Conservation (phyloP, 2,797 vertebrate species). For the Spinus olivaceus region DNA sequence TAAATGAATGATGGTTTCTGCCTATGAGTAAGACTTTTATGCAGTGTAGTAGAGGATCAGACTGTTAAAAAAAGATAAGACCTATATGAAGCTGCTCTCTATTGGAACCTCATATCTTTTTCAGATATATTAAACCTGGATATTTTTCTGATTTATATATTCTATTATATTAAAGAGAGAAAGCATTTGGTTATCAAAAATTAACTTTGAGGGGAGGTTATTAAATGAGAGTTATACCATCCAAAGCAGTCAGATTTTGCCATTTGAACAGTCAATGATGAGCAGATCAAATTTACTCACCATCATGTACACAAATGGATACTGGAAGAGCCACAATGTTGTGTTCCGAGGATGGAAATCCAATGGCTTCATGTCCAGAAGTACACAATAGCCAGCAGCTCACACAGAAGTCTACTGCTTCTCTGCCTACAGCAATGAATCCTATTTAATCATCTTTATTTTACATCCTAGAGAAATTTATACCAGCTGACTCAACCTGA, state of each 20-base stretch:
- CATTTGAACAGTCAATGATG: not conserved
- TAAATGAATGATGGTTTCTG: not conserved
- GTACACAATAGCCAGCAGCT: not conserved
- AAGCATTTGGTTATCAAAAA: not conserved
- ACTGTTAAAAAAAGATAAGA: not conserved
- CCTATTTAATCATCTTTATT: not conserved
- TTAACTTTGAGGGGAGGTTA: not conserved
- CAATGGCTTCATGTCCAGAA: not conserved
- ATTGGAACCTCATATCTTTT: not conserved
- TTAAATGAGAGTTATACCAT: not conserved
- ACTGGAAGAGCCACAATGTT: fast-evolving
- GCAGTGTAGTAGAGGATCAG: not conserved
- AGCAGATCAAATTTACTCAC: not conserved
- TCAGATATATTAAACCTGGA: not conserved
- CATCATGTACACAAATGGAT: not conserved
- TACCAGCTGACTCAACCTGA: not conserved
- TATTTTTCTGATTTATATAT: not conserved
- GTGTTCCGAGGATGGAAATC: not conserved
- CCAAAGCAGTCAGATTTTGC: not conserved
- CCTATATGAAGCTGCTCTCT: not conserved
- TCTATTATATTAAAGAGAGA: not conserved
- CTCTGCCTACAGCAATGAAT: not conserved
- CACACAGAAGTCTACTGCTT: not conserved
- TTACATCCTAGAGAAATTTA: not conserved
- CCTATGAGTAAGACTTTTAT: not conserved